Conservation (phyloP, 2,797 vertebrate species). For the Lutjanus argentimaculatus region DNA sequence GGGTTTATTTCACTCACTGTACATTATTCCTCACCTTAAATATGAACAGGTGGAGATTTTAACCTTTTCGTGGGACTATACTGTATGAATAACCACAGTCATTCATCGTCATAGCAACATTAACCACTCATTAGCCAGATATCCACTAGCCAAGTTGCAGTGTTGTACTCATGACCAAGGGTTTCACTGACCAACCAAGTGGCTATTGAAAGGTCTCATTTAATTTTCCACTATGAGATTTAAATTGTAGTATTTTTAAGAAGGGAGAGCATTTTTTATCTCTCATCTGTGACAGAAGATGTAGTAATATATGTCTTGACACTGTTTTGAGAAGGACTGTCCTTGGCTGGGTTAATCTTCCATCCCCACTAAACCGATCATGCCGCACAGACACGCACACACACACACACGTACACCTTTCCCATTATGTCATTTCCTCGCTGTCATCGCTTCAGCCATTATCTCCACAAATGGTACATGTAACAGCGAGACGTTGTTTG, state of each 20-base stretch:
- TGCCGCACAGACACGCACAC: slow-evolving; percentile 22
- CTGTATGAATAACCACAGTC: too few relatives aligned
- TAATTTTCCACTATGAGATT: not conserved
- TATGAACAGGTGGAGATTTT: too few relatives aligned
- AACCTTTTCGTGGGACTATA: too few relatives aligned
- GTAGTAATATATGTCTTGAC: not conserved
- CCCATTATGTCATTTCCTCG: slow-evolving; percentile 57
- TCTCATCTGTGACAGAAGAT: not conserved
- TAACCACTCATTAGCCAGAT: not conserved
- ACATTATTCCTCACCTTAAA: too few relatives aligned
- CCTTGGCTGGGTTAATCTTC: not conserved
- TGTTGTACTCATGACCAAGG: not conserved
- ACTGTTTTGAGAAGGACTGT: slow-evolving; percentile 8
- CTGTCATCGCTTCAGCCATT: slow-evolving; percentile 61
- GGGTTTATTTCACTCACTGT: too few relatives aligned
- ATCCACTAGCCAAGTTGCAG: not conserved
- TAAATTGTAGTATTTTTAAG: not conserved
- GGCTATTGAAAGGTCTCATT: not conserved
- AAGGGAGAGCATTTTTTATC: not conserved
- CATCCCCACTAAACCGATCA: slow-evolving; percentile 2
- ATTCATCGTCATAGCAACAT: not conserved
- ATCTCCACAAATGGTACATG: slow-evolving; percentile 53
- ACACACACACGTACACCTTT: slow-evolving; percentile 37
- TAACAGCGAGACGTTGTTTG: slow-evolving; percentile 45
- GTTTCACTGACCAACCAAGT: not conserved